Evolutionary conservation across 1,140 invertebrate species (phyloP), one percentile per base, ranked within the genome.

Genomic region (Onthophagus taurus): DNA sequence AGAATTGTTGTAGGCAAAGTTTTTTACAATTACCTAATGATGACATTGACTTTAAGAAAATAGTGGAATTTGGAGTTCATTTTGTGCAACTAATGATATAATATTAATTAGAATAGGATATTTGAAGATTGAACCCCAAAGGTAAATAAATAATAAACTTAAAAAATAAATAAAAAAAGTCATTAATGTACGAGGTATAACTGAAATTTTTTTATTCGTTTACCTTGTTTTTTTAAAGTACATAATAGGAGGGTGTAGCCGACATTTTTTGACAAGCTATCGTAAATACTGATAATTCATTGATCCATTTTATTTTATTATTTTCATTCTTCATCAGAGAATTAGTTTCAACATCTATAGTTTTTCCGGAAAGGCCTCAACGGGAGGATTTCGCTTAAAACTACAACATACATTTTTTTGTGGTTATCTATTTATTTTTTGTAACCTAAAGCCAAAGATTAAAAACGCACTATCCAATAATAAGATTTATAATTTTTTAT

Each of bases 241-340:
- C 60, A 62, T 59, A 49, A 57, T 62, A 62, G 60, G 60, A 60
- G 58, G 60, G 58, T 63, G 58, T 63, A 63, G 58, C 58, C 59
- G 52, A n/a, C n/a, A n/a, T n/a, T n/a, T n/a, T 59, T 60, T 52
- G 55, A 63, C 55, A 61, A 60, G 59, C 59, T 60, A 63, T 59
- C 42, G 55, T 64, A 61, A 64, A 64, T 64, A 64, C 61, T 64
- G 61, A 62, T 63, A 61, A 62, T 62, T 60, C 52, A 55, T 48
- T 59, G n/a, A n/a, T n/a, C n/a, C n/a, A n/a, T 56, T 41, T 51
- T 52, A 52, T 54, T 56, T 58, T 57, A 57, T 59, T 54, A 59
- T 61, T 54, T 57, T 59, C 55, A 52, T 53, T 44, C 31, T 48
- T 45, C 45, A 50, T 46, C 41, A 37, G 37, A 24, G 45, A 26